Evolutionary conservation across 2,888 invertebrate genomes (phyloP).

Genomic region (Heliconius cydno): DNA sequence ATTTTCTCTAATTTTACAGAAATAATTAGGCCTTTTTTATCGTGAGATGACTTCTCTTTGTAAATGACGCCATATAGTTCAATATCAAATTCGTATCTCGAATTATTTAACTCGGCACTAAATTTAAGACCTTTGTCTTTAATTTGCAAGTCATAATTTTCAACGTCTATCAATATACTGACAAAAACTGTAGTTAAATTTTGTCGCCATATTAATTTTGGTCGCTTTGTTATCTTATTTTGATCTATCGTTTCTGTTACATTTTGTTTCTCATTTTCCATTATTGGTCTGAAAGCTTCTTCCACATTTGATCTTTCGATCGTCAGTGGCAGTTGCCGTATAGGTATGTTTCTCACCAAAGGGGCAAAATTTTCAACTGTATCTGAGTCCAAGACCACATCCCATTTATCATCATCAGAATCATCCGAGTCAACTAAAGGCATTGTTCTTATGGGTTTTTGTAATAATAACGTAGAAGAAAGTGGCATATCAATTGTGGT

Average conservation of each 20-base stretch:
- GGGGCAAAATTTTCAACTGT: conserved; percentile 49
- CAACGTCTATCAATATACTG: conserved; percentile 68
- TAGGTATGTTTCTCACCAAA: conserved; percentile 12
- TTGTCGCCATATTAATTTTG: conserved; percentile 71
- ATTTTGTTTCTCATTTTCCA: conserved; percentile 17
- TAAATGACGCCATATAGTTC: conserved; percentile 70
- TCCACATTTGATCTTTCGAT: neutral
- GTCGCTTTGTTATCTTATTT: conserved; percentile 53
- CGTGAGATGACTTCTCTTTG: conserved; percentile 56
- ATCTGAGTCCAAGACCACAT: conserved; percentile 56
- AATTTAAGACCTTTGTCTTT: conserved; percentile 61
- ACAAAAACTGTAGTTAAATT: conserved; percentile 58
- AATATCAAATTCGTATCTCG: conserved; percentile 65
- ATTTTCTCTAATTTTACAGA: conserved; percentile 63
- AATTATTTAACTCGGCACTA: conserved; percentile 56
- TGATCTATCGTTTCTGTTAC: conserved; percentile 35
- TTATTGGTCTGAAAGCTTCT: neutral
- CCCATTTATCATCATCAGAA: conserved; percentile 58
- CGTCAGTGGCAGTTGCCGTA: neutral
- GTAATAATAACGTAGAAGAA: conserved; percentile 47
- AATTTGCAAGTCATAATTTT: conserved; percentile 63
- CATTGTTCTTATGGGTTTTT: conserved; percentile 60
- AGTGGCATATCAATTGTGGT: conserved; percentile 47
- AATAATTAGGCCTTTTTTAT: conserved; percentile 71
- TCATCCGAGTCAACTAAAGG: conserved; percentile 62